Conservation (phyloP, 1,140 invertebrate species). For the Drosophila parabipectinata region DNA sequence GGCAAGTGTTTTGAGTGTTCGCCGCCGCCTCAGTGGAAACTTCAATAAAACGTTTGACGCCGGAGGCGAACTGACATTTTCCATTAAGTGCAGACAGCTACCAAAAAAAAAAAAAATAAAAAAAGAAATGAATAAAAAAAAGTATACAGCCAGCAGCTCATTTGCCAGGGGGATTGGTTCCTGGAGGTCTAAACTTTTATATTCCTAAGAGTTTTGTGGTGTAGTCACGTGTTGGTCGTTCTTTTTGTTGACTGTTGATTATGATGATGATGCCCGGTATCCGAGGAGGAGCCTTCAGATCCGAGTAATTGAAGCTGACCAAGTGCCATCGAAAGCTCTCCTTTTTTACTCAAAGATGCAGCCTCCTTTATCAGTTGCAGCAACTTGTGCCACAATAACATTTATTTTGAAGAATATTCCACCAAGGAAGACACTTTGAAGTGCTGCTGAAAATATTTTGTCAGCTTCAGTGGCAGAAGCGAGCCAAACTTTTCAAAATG, state of each 20-base stretch:
- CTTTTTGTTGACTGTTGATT: slow-evolving; percentile 53
- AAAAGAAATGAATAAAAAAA: slow-evolving; percentile 1
- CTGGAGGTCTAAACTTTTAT: slow-evolving; percentile 35
- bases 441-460: slow-evolving; percentile 78
- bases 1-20: slow-evolving; percentile 33
- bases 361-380: slow-evolving; percentile 62
- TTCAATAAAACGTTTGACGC: slow-evolving; percentile 82
- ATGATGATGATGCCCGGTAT: slow-evolving; percentile 49
- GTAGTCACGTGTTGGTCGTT: slow-evolving; percentile 45
- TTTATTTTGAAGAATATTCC: slow-evolving; percentile 78
- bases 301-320: slow-evolving; percentile 38
- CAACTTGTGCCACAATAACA: slow-evolving; percentile 77
- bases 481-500: slow-evolving; percentile 21
- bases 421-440: slow-evolving; percentile 45
- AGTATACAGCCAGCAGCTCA: slow-evolving; percentile 42
- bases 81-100: slow-evolving; percentile 79
- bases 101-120: slow-evolving; percentile 10
- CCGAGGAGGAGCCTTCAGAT: slow-evolving; percentile 19
- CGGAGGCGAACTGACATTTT: slow-evolving; percentile 79
- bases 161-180: slow-evolving; percentile 15
- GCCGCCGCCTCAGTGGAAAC: slow-evolving; percentile 54
- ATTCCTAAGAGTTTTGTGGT: slow-evolving; percentile 57
- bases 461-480: slow-evolving; percentile 58
- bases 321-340: slow-evolving; percentile 64
- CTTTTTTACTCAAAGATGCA: slow-evolving; percentile 32